Evolutionary conservation across 2,797 vertebrate genomes (phyloP).

Genomic region (Rousettus madagascariensis): DNA sequence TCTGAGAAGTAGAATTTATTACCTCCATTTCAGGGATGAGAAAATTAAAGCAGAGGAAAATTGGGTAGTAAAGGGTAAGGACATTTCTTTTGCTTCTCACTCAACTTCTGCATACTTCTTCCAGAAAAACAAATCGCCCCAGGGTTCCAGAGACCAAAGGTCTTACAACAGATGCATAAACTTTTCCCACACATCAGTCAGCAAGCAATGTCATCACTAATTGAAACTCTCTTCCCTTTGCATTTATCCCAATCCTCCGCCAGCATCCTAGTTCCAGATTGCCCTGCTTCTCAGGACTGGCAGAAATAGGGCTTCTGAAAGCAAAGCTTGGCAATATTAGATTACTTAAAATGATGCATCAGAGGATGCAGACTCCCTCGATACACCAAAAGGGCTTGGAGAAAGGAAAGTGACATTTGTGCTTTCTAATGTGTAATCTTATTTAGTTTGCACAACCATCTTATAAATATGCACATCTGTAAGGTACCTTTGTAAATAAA

Average conservation of each 20-base stretch:
- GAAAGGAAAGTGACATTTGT: not conserved
- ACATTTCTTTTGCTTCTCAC: not conserved
- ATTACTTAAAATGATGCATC: not conserved
- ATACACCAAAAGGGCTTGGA: not conserved
- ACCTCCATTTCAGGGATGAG: not conserved
- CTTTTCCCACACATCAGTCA: not conserved
- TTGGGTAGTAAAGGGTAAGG: not conserved
- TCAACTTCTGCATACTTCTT: not conserved
- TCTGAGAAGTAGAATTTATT: not conserved
- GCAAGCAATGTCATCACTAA: not conserved
- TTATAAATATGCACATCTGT: too few species aligned
- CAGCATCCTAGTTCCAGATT: not conserved
- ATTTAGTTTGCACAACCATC: not conserved
- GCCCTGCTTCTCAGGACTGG: not conserved
- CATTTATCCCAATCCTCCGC: not conserved
- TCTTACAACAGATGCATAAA: not conserved
- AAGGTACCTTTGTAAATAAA: not conserved
- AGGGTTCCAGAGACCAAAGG: not conserved
- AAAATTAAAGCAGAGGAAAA: not conserved
- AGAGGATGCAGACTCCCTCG: not conserved
- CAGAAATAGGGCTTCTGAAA: not conserved
- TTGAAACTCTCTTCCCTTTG: not conserved
- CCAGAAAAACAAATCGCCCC: not conserved
- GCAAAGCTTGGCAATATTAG: not conserved
- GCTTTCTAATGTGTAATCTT: not conserved